Conservation (phyloP, 2,113 vertebrate species). For the Melanostigma gelatinosum region DNA sequence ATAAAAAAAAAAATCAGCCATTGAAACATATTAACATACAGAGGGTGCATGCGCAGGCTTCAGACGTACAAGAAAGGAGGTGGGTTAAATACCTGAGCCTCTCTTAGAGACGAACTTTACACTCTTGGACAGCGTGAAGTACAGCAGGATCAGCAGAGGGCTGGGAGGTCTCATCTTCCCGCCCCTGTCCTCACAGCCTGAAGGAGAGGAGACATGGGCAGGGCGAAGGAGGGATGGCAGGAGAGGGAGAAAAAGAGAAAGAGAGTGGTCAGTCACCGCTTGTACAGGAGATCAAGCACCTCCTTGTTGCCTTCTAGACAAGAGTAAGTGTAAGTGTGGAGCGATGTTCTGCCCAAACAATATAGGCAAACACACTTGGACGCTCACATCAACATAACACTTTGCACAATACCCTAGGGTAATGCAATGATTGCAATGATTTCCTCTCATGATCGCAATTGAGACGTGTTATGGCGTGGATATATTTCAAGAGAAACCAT, state of each 20-base stretch:
- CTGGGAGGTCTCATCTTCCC: slow-evolving; percentile 82
- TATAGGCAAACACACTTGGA: slow-evolving; percentile 10
- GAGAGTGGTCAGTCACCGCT: slow-evolving; percentile 59
- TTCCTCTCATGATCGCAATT: slow-evolving; percentile 60
- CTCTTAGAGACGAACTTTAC: slow-evolving; percentile 81
- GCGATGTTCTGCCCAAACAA: slow-evolving; percentile 28
- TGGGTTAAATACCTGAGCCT: slow-evolving; percentile 76
- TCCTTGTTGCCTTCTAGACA: slow-evolving; percentile 42
- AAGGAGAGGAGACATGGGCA: slow-evolving; percentile 5
- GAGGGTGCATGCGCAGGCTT: not conserved
- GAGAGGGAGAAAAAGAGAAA: slow-evolving; percentile 17
- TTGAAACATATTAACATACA: not conserved
- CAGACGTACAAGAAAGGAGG: not conserved
- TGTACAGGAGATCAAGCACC: slow-evolving; percentile 46
- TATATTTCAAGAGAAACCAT: slow-evolving; percentile 65
- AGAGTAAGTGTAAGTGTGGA: slow-evolving; percentile 40
- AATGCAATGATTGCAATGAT: too few relatives aligned
- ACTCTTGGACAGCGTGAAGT: slow-evolving; percentile 75
- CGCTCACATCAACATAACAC: slow-evolving; percentile 38
- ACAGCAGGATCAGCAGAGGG: slow-evolving; percentile 81
- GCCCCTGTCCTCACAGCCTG: slow-evolving; percentile 74
- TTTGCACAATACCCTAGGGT: slow-evolving; percentile 39
- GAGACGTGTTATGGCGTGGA: slow-evolving; percentile 62
- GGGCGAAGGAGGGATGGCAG: slow-evolving; percentile 1
- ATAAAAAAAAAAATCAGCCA: not conserved